These are phyloP conservation scores for Akabosia matsudoensis DNA, from an alignment of 1,140 invertebrate species.

Conservation along the genomic window DNA sequence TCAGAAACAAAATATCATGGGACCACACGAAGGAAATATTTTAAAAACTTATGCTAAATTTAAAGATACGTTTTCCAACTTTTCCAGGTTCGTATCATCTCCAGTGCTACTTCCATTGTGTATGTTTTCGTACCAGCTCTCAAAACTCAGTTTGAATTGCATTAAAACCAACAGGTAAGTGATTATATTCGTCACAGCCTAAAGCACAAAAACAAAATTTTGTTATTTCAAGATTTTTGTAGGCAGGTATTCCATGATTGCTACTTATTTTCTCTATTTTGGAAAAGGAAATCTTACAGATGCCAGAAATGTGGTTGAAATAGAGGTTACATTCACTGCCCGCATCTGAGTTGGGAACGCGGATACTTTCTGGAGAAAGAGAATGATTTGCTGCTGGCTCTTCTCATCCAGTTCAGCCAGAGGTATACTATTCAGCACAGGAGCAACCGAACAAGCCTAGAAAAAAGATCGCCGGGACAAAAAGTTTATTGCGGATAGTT, in stretches of 20 bases:
- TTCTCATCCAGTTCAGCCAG: conserved; percentile 33
- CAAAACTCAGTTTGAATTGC: conserved; percentile 44
- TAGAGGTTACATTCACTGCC: conserved; percentile 36
- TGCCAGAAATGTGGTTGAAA: conserved; percentile 39
- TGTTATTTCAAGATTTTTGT: no score
- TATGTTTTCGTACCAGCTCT: conserved; percentile 6
- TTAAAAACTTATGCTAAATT: no score
- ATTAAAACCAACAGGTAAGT: conserved; percentile 43
- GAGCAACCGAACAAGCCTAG: conserved; percentile 32
- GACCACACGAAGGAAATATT: no score
- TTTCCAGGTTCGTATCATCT: conserved; percentile 48
- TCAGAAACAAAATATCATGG: no score
- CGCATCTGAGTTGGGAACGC: conserved; percentile 39
- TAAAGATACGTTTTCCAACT: no score
- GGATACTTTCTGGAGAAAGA: conserved; percentile 41
- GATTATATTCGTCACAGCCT: conserved; percentile 41
- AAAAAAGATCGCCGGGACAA: background rate
- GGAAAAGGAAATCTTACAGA: conserved; percentile 32
- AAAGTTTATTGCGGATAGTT: background rate
- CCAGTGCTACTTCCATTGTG: background rate
- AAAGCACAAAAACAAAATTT: background rate
- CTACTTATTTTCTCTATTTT: no score
- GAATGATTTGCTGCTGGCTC: conserved; percentile 32
- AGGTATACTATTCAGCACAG: conserved; percentile 34
- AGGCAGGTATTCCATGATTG: no score